A percentile compares a stretch with the other conserved stretches of the same genome.
Evolutionary conservation across 1,140 invertebrate genomes (phyloP).

Genomic region (Semibalanus balanoides): DNA sequence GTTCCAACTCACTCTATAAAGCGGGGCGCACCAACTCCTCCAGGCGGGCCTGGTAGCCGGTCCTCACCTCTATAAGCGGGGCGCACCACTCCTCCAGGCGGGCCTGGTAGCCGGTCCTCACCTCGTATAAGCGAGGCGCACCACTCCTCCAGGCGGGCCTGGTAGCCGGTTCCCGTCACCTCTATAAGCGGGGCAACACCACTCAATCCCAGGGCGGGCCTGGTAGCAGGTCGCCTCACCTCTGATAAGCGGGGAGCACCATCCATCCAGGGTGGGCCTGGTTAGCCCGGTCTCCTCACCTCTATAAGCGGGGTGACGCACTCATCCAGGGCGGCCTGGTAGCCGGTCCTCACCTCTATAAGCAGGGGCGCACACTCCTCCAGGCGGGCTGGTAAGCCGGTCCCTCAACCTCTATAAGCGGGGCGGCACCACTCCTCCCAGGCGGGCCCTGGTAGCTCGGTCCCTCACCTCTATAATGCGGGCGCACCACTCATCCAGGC

Average conservation of each 20-base stretch:
- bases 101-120: background rate
- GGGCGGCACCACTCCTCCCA: background rate
- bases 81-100: background rate
- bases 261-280: conserved; percentile 23
- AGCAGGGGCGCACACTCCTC: background rate
- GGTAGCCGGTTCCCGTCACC: conserved; percentile 12
- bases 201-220: background rate
- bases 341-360: background rate
- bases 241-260: no score
- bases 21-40: no score
- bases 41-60: background rate
- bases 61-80: background rate
- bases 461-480: background rate
- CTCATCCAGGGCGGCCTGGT: background rate
- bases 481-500: background rate
- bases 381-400: background rate
- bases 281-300: no score
- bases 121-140: background rate
- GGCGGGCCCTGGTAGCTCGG: background rate
- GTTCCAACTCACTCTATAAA: no score
- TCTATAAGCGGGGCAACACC: background rate
- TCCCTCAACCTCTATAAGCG: no score
- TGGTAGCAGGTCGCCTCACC: conserved; percentile 14
- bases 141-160: background rate
- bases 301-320: no score